phyloP scores from a whole-genome alignment of 2,797 vertebrate genomes.

The Neosalanx taihuensis region DNA sequence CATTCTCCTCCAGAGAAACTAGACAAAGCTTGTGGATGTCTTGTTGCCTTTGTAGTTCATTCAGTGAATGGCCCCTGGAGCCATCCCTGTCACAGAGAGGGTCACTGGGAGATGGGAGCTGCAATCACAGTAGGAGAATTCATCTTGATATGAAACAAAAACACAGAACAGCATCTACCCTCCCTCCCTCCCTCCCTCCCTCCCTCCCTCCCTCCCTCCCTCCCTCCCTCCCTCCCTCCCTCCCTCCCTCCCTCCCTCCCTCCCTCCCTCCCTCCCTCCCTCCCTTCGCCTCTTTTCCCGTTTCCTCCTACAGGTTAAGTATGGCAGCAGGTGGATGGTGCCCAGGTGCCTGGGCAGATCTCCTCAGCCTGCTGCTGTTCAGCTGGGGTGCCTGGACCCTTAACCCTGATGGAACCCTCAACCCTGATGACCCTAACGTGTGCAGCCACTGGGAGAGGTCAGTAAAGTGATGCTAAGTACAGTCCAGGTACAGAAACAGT shows the following conservation, averaged over 20 bases:
- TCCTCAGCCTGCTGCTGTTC: conserved; percentile 37
- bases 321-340: background rate
- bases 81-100: too few relatives aligned
- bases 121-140: too few relatives aligned
- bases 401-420: conserved; percentile 88
- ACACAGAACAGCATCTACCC: too few relatives aligned
- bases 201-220: background rate
- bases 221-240: background rate
- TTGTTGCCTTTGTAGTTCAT: too few relatives aligned
- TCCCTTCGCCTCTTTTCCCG: background rate
- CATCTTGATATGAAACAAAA: too few relatives aligned
- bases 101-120: too few relatives aligned
- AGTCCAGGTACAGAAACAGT: background rate
- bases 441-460: conserved; percentile 98
- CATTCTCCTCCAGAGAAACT: too few relatives aligned
- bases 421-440: conserved; percentile 93
- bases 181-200: background rate
- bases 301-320: background rate
- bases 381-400: conserved; percentile 62
- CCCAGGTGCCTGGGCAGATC: too few relatives aligned
- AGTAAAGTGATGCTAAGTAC: conserved; percentile 12
- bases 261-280: background rate
- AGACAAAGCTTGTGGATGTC: too few relatives aligned
- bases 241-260: background rate
- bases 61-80: too few relatives aligned